phyloP scores from a whole-genome alignment of 2,797 vertebrate species.

The Lemur catta region DNA sequence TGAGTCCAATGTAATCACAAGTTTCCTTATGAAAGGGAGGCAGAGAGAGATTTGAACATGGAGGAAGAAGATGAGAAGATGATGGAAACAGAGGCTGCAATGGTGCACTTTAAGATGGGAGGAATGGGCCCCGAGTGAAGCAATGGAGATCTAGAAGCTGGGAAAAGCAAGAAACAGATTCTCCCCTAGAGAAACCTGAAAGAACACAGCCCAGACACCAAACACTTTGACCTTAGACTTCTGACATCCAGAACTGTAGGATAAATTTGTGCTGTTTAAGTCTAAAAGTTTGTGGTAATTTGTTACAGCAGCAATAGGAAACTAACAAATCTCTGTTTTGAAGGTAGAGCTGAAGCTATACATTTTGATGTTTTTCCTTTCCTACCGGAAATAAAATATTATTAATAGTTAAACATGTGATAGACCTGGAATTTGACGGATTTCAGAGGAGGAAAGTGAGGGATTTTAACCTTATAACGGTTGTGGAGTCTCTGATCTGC shows the following conservation, averaged over 20 bases:
- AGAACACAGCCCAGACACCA: neutral
- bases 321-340: neutral
- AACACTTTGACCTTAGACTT: neutral
- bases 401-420: neutral
- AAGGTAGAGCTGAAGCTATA: neutral
- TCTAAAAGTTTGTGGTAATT: neutral
- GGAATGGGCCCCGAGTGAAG: neutral
- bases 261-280: neutral
- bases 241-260: neutral
- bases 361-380: neutral
- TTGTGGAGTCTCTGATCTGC: neutral
- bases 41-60: neutral
- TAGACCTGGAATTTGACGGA: neutral
- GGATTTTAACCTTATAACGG: neutral
- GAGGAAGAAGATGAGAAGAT: neutral
- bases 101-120: neutral
- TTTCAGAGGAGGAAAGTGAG: constrained; percentile 10
- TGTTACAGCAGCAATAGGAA: neutral
- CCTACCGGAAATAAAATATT: constrained; percentile 12
- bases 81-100: neutral
- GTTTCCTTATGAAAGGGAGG: neutral
- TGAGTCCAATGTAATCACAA: neutral
- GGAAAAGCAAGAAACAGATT: neutral
- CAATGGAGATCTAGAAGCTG: neutral
- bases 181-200: neutral